Conservation (phyloP, 1,140 invertebrate genomes). For the Galendromus occidentalis region DNA sequence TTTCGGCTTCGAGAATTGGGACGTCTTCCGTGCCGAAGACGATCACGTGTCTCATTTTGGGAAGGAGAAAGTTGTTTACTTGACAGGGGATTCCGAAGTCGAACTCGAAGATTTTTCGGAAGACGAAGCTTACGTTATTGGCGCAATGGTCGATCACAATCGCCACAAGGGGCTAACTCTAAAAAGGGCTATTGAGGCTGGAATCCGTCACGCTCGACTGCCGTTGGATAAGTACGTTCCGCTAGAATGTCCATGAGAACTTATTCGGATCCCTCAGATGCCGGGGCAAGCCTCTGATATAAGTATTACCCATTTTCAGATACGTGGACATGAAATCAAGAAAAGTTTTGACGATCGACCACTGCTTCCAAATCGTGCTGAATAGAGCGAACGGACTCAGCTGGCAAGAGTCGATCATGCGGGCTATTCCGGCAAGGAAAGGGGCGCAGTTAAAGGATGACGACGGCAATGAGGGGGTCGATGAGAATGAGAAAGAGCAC, state of each 20-base stretch:
- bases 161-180: conserved; percentile 74
- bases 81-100: conserved; percentile 85
- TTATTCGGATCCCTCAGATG: no score
- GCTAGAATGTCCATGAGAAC: no score
- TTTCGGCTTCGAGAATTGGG: conserved; percentile 80
- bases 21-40: conserved; percentile 37
- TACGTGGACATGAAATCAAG: conserved; percentile 78
- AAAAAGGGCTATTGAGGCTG: conserved; percentile 51
- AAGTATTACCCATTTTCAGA: background rate
- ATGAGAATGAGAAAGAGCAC: no score
- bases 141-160: conserved; percentile 93
- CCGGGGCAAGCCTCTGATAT: no score
- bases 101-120: conserved; percentile 46
- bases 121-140: conserved; percentile 53
- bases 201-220: conserved; percentile 58
- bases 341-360: conserved; percentile 85
- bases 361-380: conserved; percentile 85
- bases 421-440: conserved; percentile 40
- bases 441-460: conserved; percentile 16
- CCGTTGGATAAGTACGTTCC: conserved; percentile 48
- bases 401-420: conserved; percentile 65
- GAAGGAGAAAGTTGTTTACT: conserved; percentile 40
- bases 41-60: conserved; percentile 15
- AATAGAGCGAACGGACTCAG: conserved; percentile 48
- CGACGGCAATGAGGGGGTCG: background rate